Evolutionary conservation across 2,888 invertebrate species (phyloP).

Genomic region (Drosophila meridiana): DNA sequence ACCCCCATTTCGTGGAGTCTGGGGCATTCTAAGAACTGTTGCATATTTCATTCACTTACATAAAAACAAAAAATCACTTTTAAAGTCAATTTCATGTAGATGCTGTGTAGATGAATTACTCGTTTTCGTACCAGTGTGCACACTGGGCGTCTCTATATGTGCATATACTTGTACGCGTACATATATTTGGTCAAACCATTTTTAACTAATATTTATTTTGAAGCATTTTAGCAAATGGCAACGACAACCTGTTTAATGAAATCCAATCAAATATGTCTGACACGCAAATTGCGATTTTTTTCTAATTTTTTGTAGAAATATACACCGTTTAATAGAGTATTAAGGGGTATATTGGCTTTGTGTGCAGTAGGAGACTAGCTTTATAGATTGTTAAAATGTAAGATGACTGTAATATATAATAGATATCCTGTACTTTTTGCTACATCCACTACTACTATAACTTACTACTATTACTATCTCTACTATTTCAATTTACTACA

Average conservation of each 20-base stretch:
- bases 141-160: not conserved
- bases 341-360: not conserved
- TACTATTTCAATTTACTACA: not conserved
- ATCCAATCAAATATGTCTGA: conserved; percentile 58
- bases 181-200: conserved; percentile 9
- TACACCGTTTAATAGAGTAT: not conserved
- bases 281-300: conserved; percentile 44
- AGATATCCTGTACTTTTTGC: too few relatives aligned
- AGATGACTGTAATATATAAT: not conserved
- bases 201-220: conserved; percentile 25
- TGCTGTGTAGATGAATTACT: conserved; percentile 43
- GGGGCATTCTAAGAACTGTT: conserved; percentile 48
- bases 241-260: conserved; percentile 55
- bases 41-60: conserved; percentile 62
- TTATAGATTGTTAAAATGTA: not conserved
- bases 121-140: conserved; percentile 25
- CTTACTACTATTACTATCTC: not conserved
- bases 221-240: conserved; percentile 24
- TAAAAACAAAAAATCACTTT: conserved; percentile 26
- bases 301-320: not conserved
- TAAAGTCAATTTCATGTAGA: conserved; percentile 42
- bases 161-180: not conserved
- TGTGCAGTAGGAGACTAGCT: not conserved
- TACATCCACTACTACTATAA: not conserved
- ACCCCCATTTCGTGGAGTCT: conserved; percentile 23